phyloP scores from a whole-genome alignment of 1,140 invertebrate genomes.

The Pomacea maculata region DNA sequence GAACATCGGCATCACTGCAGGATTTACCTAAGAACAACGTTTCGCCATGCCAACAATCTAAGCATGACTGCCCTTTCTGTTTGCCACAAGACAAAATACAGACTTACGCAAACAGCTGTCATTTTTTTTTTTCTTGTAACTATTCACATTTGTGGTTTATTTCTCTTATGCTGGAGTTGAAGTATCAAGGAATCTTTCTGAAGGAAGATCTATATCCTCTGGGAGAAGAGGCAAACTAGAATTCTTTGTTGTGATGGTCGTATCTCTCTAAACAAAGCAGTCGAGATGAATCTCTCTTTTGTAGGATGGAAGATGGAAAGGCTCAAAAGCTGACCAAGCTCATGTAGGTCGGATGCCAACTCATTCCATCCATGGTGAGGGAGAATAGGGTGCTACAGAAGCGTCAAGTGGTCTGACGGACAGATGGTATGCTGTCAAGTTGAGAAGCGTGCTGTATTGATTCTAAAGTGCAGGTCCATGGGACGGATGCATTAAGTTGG shows the following conservation, averaged over 20 bases:
- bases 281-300: conserved; percentile 1
- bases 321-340: neutral
- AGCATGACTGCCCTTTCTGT: neutral
- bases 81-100: neutral
- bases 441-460: conserved; percentile 13
- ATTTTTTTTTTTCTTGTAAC: conserved; percentile 2
- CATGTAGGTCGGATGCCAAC: conserved; percentile 8
- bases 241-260: conserved; percentile 10
- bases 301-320: neutral
- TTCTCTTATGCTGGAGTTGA: neutral
- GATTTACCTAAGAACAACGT: neutral
- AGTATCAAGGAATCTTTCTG: neutral
- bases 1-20: neutral
- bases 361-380: conserved; percentile 17
- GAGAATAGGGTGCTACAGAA: conserved; percentile 12
- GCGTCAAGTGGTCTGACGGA: conserved; percentile 7
- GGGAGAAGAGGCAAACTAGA: neutral
- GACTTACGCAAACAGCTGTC: conserved; percentile 17
- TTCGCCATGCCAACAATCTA: neutral
- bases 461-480: conserved; percentile 19
- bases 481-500: conserved; percentile 13
- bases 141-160: conserved; percentile 3
- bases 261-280: conserved; percentile 11
- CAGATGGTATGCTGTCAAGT: conserved; percentile 24
- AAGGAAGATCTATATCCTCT: neutral